Percentiles rank a stretch among this genome's conserved stretches.
Evolutionary conservation across 2,888 invertebrate genomes (phyloP).

Genomic region (Epistrophella euchroma): DNA sequence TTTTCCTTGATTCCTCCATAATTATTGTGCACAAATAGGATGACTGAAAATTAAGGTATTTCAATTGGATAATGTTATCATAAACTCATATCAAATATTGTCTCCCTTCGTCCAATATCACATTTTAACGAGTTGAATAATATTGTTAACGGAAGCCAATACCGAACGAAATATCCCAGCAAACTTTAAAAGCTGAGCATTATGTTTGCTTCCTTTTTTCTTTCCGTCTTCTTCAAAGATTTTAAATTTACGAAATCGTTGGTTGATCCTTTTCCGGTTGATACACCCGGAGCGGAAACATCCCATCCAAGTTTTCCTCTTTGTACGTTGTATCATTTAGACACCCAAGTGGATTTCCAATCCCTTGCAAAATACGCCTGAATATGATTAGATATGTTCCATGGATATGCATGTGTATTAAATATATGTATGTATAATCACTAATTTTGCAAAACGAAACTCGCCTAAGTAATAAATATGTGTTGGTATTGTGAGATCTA

Average conservation of each 20-base stretch:
- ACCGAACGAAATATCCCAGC: constrained; percentile 45
- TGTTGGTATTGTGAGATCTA: constrained; percentile 10
- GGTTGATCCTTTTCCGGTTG: constrained; percentile 74
- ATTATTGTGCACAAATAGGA: neutral
- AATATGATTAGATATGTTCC: constrained; percentile 33
- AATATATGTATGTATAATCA: constrained; percentile 49
- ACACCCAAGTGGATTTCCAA: constrained; percentile 51
- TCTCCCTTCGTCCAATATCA: constrained; percentile 5
- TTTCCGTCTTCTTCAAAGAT: constrained; percentile 67
- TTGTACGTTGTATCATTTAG: constrained; percentile 59
- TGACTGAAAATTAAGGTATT: neutral
- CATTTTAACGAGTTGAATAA: constrained; percentile 35
- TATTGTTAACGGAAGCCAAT: constrained; percentile 62
- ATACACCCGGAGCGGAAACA: constrained; percentile 72
- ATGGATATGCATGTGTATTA: constrained; percentile 18
- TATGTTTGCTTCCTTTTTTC: constrained; percentile 65
- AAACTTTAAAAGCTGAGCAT: constrained; percentile 58
- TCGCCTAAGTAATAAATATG: constrained; percentile 25
- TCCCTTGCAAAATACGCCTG: constrained; percentile 40
- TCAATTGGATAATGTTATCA: neutral
- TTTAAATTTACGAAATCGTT: constrained; percentile 66
- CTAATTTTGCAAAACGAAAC: constrained; percentile 37
- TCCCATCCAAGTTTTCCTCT: constrained; percentile 59
- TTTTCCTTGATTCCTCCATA: neutral
- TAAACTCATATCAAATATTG: neutral